phyloP scores from a whole-genome alignment of 1,140 invertebrate genomes.

The Agraylea sexmaculata region DNA sequence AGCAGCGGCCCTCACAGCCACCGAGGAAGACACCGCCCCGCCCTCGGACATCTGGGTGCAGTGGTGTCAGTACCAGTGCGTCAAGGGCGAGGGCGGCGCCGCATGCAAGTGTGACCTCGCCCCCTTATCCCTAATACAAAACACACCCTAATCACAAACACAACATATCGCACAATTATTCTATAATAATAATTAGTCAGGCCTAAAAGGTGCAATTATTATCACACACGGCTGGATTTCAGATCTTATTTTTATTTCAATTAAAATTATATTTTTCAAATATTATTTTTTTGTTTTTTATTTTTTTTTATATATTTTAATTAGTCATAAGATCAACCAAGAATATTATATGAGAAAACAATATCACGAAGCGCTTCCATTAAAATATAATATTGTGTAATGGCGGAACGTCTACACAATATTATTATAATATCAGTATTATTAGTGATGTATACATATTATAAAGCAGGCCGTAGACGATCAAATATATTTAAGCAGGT shows the following conservation, averaged over 20 bases:
- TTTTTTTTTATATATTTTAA: slow-evolving; percentile 6
- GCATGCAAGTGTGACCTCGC: slow-evolving; percentile 36
- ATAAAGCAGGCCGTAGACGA: no score
- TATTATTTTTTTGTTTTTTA: slow-evolving; percentile 3
- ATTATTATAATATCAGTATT: slow-evolving; percentile 2
- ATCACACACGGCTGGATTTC: not conserved
- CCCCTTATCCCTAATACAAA: slow-evolving; percentile 18
- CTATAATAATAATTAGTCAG: not conserved
- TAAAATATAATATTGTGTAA: slow-evolving; percentile 13
- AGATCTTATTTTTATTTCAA: slow-evolving; percentile 2
- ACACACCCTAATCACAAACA: not conserved
- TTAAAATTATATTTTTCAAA: slow-evolving; percentile 2
- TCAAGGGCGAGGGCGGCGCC: slow-evolving; percentile 29
- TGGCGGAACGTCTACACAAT: no score
- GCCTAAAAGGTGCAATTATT: not conserved
- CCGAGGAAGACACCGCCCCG: not conserved
- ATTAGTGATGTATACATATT: not conserved
- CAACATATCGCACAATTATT: not conserved
- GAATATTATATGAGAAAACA: slow-evolving; percentile 19
- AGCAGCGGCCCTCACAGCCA: not conserved
- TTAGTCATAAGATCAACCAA: slow-evolving; percentile 16
- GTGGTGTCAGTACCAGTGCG: slow-evolving; percentile 31
- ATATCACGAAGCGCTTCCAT: slow-evolving; percentile 22
- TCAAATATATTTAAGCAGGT: not conserved
- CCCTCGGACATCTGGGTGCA: slow-evolving; percentile 23